Base-by-base conservation (phyloP, 2,113 vertebrate species). In the Apodemus speciosus region DNA sequence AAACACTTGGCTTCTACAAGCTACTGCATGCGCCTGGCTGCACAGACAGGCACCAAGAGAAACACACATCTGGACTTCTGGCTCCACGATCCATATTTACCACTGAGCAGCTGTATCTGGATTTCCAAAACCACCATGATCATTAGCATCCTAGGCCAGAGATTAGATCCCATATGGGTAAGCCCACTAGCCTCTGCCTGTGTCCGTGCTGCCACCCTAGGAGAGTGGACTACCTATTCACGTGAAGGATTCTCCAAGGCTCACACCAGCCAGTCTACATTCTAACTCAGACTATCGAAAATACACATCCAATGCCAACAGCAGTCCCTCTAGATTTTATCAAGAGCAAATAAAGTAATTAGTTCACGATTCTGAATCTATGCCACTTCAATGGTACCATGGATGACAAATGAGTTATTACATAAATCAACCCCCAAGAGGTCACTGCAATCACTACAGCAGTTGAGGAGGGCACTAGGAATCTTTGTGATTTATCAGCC, bases 211-310 rank as follows among this genome's bases (percentile, higher is more conserved):
- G 73, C 25, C 38, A 27, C 66, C 13, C 75, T 88, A 20, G 23
- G 51, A 90, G 23, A 38, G 46, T 43, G 14, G 38, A 35, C 25
- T 51, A 38, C 21, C 64, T 75, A 38, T 58, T 85, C 71, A 87
- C 38, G 43, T 25, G 9, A 60, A 32, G 9, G 51, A 10, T 23
- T 80, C 13, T 30, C n/a, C 51, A 6, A 9, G 58, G 23, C 53
- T 15, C 79, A 69, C 14, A 43, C n/a, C 85, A 25, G 27, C 25
- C 53, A 43, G 35, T 85, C 46, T 32, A 46, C 25, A 51, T 71
- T 93, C 81, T 58, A 93, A 76, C 60, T 68, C 27, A 85, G 15
- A 56, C 16, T 1, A 79, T 84, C 35, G 40, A 60, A 93, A 90
- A 85, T 84, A 69, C 1, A 30, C 35, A 92, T 11, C 14, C 3